Evolutionary conservation across 2,113 vertebrate genomes (phyloP).

Genomic region (Vulpes lagopus): DNA sequence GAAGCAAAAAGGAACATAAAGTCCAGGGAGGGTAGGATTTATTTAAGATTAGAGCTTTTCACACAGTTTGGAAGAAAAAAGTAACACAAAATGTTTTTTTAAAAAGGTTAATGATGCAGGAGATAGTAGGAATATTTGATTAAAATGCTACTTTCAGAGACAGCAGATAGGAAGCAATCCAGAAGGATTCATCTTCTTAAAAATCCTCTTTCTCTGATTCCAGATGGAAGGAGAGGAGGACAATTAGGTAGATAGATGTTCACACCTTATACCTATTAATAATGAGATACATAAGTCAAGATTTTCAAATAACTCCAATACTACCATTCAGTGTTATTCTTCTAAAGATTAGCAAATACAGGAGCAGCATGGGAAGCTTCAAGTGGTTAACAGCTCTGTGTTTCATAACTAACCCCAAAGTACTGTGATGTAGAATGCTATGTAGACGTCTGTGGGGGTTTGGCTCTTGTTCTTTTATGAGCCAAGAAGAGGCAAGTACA

Average conservation of each 20-base stretch:
- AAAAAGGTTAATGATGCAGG: neutral
- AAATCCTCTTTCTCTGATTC: neutral
- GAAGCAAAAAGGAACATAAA: neutral
- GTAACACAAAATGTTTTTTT: neutral
- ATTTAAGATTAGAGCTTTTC: slow-evolving; percentile 9
- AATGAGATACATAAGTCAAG: slow-evolving; percentile 18
- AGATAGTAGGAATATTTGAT: neutral
- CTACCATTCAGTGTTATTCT: neutral
- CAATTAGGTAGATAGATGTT: neutral
- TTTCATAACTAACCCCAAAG: slow-evolving; percentile 7
- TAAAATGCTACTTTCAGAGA: neutral
- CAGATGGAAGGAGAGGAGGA: slow-evolving; percentile 3
- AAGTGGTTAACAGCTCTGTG: neutral
- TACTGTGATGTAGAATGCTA: neutral
- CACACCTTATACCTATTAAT: neutral
- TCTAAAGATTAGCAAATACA: neutral
- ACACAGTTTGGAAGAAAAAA: neutral
- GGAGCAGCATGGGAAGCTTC: neutral
- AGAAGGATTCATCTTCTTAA: slow-evolving; percentile 20
- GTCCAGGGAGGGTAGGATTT: neutral
- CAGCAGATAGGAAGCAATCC: neutral
- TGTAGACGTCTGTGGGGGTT: neutral
- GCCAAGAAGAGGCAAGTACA: neutral
- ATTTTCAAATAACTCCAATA: neutral
- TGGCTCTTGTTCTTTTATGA: slow-evolving; percentile 52